A percentile compares a stretch with the other conserved stretches of the same genome.
These are phyloP conservation scores for Epizoanthus stellaris DNA, from an alignment of 92 coral and sea anemone species.

Conservation along the genomic window DNA sequence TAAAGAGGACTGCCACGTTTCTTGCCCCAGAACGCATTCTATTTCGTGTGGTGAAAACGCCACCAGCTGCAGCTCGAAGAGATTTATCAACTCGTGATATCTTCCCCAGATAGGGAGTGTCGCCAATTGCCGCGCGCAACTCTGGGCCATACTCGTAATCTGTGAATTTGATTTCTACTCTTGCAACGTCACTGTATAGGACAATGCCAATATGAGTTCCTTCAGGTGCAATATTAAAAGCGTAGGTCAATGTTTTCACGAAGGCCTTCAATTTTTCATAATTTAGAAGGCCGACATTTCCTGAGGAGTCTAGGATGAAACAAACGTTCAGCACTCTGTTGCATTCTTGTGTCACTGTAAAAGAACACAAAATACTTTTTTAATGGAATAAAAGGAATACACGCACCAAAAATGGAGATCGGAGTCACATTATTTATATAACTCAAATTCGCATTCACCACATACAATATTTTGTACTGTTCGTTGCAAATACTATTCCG, in stretches of 20 bases:
- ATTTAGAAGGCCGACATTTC: conserved; percentile 60
- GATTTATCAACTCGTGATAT: conserved; percentile 76
- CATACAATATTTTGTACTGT: no score
- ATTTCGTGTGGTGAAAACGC: conserved; percentile 55
- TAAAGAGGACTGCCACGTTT: conserved; percentile 67
- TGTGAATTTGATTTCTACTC: conserved; percentile 59
- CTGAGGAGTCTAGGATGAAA: conserved; percentile 81
- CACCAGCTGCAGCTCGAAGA: conserved; percentile 57
- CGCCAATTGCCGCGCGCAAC: conserved; percentile 67
- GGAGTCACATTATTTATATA: no score
- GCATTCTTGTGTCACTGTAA: conserved; percentile 61
- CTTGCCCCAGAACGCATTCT: conserved; percentile 73
- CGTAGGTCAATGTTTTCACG: conserved; percentile 60
- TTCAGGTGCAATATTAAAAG: conserved; percentile 55
- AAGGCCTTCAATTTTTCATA: conserved; percentile 71
- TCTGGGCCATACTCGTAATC: conserved; percentile 43
- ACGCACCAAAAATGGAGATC: no score
- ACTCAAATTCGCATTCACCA: no score
- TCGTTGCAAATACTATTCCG: no score
- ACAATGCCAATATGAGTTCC: conserved; percentile 76
- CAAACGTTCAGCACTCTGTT: conserved; percentile 65
- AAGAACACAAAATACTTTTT: not conserved
- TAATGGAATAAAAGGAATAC: no score
- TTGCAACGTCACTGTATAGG: conserved; percentile 74
- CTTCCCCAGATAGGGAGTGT: conserved; percentile 65